phyloP scores from a whole-genome alignment of 2,888 invertebrate genomes.

The Oxyteleia sp. region DNA sequence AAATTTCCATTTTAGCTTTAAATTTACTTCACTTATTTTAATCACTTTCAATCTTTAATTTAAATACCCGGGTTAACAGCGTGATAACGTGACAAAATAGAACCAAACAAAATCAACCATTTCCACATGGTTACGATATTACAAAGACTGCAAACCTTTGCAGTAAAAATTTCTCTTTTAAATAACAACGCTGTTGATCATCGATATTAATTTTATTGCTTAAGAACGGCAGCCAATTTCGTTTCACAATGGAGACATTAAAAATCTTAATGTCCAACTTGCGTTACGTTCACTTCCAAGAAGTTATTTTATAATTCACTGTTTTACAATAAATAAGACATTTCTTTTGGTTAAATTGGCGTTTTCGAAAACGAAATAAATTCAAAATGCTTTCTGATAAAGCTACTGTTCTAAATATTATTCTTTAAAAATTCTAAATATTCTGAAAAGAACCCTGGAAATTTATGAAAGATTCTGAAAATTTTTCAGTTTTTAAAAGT shows the following conservation, averaged over 20 bases:
- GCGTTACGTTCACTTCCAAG: slow-evolving; percentile 6
- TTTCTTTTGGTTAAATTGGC: not conserved
- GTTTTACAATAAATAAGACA: slow-evolving; percentile 12
- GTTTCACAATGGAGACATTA: slow-evolving; percentile 31
- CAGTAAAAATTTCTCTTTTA: slow-evolving; percentile 73
- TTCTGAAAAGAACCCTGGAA: too few species aligned
- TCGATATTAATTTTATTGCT: slow-evolving; percentile 15
- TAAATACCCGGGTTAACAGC: slow-evolving; percentile 50
- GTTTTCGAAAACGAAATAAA: too few species aligned
- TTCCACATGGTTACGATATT: slow-evolving; percentile 70
- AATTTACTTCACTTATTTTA: not conserved
- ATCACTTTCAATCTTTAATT: slow-evolving; percentile 17
- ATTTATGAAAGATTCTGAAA: too few species aligned
- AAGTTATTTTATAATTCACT: not conserved
- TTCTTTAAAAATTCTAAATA: too few species aligned
- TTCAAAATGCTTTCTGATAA: too few species aligned
- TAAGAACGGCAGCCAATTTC: slow-evolving; percentile 21
- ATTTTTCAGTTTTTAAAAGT: too few species aligned
- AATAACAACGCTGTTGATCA: slow-evolving; percentile 45
- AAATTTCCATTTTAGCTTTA: not conserved
- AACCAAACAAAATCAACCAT: slow-evolving; percentile 55
- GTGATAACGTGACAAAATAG: slow-evolving; percentile 56
- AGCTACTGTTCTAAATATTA: too few species aligned
- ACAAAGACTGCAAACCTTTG: slow-evolving; percentile 69
- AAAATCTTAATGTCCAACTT: slow-evolving; percentile 44